Base-by-base conservation (phyloP, 2,797 vertebrate species). In the Psittacula echo region DNA sequence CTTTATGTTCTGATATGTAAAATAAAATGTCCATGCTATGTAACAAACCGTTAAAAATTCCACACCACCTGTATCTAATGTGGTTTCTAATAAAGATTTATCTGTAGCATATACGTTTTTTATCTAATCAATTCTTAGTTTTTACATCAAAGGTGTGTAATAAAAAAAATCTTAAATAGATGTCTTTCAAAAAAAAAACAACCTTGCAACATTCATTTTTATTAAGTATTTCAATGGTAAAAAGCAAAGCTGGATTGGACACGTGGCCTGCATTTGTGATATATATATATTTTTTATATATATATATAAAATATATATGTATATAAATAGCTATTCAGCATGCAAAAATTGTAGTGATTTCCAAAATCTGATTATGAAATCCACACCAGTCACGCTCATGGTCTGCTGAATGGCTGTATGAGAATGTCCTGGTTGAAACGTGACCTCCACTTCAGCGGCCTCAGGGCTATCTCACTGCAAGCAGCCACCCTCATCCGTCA, bases 261-360 rank as follows among this genome's bases (percentile, higher is more conserved):
- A 97, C 79, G 98, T 98, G 98, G 98, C 97, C 98, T 97, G 98
- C 98, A 95, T 98, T 98, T 97, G 98, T 98, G 98, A 98, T 94
- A 97, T 92, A 96, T 95, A 97, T 96, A 93, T 92, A n/a, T 94
- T 85, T 96, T 62, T 96, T 96, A 89, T 96, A 85, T 83, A 86
- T 93, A 96, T 96, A 96, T 93, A 94, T 71, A 96, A 93, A 97
- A 97, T 97, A 98, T 96, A 98, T 97, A 98, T 98, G 96, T 96
- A 96, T 97, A 98, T 98, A 98, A 98, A 98, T 98, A 98, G 97
- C 97, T 98, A 97, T 98, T 98, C 79, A 82, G 98, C 98, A 98
- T 98, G 98, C 98, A 98, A 98, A 97, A 95, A 89, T 93, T 91
- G 97, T 97, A 97, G 97, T 97, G 98, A 98, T 96, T 97, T 96